Percentiles rank a stretch among this genome's conserved stretches.
Evolutionary conservation across 2,888 invertebrate species (phyloP).

Genomic region (Cantharis nigra): DNA sequence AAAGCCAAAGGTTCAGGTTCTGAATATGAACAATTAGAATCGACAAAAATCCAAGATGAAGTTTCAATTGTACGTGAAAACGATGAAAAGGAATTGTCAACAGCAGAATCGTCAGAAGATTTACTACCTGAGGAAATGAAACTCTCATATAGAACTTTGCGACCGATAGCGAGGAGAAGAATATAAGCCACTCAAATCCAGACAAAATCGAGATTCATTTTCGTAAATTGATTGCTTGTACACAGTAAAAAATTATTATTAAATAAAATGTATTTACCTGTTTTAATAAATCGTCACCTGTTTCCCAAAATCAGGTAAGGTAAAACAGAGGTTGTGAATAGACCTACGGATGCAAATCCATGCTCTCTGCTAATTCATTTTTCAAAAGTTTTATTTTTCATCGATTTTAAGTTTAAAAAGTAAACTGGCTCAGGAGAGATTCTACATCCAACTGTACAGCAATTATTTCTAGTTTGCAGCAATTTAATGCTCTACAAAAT

Average conservation of each 20-base stretch:
- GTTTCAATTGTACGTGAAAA: not conserved
- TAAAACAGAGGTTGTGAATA: no score
- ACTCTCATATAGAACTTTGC: not conserved
- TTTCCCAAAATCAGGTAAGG: no score
- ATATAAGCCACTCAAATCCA: not conserved
- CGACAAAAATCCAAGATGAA: not conserved
- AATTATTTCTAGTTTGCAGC: not conserved
- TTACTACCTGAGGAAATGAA: not conserved
- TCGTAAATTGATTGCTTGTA: not conserved
- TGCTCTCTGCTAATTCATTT: no score
- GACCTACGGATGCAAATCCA: no score
- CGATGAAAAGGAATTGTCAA: not conserved
- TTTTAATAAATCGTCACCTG: no score
- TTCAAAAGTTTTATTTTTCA: not conserved
- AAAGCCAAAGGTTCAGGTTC: not conserved
- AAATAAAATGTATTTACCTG: no score
- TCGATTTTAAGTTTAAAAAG: not conserved
- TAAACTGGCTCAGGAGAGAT: not conserved
- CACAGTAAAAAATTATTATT: not conserved
- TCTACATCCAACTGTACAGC: not conserved
- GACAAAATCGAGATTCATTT: not conserved
- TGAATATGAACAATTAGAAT: not conserved
- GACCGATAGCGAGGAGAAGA: not conserved
- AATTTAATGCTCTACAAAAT: not conserved
- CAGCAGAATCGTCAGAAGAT: not conserved